Conservation (phyloP, 1,140 invertebrate species). For the Brachionus koreanus region DNA sequence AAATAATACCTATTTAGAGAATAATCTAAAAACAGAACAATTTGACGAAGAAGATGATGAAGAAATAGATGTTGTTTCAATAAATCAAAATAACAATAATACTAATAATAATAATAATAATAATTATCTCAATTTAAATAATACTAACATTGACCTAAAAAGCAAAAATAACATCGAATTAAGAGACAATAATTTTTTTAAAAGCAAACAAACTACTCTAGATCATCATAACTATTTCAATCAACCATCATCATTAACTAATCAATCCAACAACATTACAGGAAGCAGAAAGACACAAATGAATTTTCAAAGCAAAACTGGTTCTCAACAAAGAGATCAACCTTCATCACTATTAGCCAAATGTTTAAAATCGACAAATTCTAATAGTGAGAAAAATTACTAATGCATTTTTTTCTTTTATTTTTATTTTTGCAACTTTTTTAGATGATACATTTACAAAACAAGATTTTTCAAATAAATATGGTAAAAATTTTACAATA, state of each 20-base stretch:
- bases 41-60: background rate
- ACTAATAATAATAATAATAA: background rate
- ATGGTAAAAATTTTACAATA: background rate
- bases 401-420: background rate
- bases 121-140: background rate
- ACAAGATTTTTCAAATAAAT: background rate
- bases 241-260: background rate
- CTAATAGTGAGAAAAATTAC: background rate
- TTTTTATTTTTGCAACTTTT: background rate
- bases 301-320: background rate
- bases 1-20: background rate
- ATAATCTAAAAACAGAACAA: constrained; percentile 15
- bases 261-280: background rate
- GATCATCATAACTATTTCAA: constrained; percentile 3
- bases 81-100: background rate
- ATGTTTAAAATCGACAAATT: background rate
- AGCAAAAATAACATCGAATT: background rate
- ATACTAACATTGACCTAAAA: background rate
- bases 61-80: constrained; percentile 11
- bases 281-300: background rate
- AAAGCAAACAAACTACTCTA: background rate
- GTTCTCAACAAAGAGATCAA: background rate
- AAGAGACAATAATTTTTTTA: background rate
- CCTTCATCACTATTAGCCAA: background rate
- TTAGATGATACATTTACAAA: background rate